Conservation (phyloP, 2,797 vertebrate genomes). For the Paedocypris micromegethes region DNA sequence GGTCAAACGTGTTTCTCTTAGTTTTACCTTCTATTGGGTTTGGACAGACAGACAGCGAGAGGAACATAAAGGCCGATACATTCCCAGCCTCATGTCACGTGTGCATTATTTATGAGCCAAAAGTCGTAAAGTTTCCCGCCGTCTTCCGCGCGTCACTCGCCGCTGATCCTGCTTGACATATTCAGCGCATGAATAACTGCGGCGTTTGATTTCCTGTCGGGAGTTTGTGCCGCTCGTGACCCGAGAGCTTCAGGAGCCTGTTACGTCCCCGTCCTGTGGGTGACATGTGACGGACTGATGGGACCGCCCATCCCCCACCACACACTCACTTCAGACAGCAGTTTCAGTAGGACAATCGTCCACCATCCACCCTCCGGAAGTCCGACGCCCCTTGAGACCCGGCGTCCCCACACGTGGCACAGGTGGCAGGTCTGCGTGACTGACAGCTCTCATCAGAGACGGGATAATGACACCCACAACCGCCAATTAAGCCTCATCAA, state of each 20-base stretch:
- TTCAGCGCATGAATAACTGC: neutral
- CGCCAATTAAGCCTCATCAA: conserved; percentile 71
- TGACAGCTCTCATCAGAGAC: conserved; percentile 64
- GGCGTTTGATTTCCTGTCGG: conserved; percentile 13
- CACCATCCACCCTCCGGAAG: too few species aligned
- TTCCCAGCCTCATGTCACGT: too few species aligned
- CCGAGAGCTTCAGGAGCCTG: neutral
- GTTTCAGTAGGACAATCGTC: too few species aligned
- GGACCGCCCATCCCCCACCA: neutral
- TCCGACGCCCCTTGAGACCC: conserved; percentile 15
- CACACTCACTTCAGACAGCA: too few species aligned
- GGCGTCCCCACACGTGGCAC: conserved; percentile 53
- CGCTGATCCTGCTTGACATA: neutral
- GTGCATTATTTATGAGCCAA: too few species aligned
- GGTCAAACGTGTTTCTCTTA: too few species aligned
- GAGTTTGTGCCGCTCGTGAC: conserved; percentile 4
- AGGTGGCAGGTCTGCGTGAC: conserved; percentile 42
- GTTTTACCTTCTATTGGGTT: too few species aligned
- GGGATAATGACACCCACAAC: conserved; percentile 68
- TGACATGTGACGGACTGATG: conserved; percentile 10
- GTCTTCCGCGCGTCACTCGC: neutral
- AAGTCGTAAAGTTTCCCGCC: neutral
- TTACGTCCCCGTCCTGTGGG: neutral
- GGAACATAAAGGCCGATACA: too few species aligned
- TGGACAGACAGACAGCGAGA: too few species aligned